phyloP scores from a whole-genome alignment of 1,140 invertebrate species.

The Asbolus verrucosus region DNA sequence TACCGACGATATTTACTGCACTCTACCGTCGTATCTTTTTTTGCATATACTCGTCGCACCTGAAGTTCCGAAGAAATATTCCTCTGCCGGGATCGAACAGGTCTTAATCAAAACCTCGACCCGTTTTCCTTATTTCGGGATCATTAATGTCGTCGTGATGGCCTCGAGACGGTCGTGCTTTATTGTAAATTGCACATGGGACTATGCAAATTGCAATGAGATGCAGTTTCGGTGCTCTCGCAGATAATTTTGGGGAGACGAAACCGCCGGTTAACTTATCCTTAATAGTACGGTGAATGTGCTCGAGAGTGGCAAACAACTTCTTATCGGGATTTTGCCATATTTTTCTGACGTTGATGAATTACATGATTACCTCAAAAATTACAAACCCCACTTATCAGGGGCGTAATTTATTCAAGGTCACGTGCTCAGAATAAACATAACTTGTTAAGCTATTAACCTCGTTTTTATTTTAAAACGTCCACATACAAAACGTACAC shows the following conservation, averaged over 20 bases:
- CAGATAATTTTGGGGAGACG: too few relatives aligned
- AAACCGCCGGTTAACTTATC: background rate
- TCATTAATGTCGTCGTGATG: constrained; percentile 28
- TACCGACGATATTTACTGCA: constrained; percentile 8
- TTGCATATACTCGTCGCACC: too few relatives aligned
- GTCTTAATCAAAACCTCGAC: constrained; percentile 16
- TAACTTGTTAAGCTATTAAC: constrained; percentile 4
- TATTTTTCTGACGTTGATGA: constrained; percentile 33
- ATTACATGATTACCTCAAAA: constrained; percentile 30
- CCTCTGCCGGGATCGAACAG: background rate
- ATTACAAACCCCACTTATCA: constrained; percentile 30
- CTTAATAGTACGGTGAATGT: background rate
- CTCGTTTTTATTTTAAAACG: background rate
- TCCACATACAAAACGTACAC: background rate
- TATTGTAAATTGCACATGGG: constrained; percentile 30
- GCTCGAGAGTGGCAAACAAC: constrained; percentile 6
- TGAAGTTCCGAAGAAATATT: too few relatives aligned
- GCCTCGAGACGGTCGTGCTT: too few relatives aligned
- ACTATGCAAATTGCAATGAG: constrained; percentile 12
- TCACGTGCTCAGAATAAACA: constrained; percentile 27
- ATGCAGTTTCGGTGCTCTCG: constrained; percentile 14
- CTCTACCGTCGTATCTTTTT: background rate
- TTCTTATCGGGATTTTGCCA: constrained; percentile 25
- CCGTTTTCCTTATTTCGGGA: constrained; percentile 11
- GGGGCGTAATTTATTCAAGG: constrained; percentile 32